These are phyloP conservation scores for Vidua macroura DNA, from an alignment of 2,113 vertebrate genomes.

Conservation along the genomic window DNA sequence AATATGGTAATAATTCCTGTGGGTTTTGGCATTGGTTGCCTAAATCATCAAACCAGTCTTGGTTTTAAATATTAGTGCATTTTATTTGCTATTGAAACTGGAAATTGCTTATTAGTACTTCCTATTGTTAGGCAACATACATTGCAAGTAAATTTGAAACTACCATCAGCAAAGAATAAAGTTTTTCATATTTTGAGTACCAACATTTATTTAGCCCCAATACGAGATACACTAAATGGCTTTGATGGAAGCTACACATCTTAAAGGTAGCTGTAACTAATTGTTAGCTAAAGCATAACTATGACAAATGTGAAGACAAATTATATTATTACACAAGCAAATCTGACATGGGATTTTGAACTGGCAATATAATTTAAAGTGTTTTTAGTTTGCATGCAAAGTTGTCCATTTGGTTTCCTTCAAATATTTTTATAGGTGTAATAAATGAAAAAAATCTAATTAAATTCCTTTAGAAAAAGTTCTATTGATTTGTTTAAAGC, in stretches of 20 bases:
- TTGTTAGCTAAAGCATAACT: neutral
- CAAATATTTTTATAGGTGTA: neutral
- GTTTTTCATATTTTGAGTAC: neutral
- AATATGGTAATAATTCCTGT: neutral
- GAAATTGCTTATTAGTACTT: neutral
- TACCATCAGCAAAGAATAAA: neutral
- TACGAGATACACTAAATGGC: neutral
- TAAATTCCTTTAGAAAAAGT: neutral
- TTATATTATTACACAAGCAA: neutral
- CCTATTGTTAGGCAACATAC: neutral
- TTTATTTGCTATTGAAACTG: neutral
- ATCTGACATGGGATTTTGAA: neutral
- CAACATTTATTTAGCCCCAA: neutral
- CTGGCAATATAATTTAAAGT: neutral
- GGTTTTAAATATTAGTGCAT: neutral
- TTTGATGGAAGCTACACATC: neutral
- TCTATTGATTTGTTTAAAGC: neutral
- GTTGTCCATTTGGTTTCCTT: neutral
- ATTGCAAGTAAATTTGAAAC: neutral
- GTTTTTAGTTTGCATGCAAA: neutral
- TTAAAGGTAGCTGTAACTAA: neutral
- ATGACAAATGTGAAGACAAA: neutral
- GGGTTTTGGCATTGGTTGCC: neutral
- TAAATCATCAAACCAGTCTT: neutral
- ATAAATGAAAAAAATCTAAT: neutral